Conservation (phyloP, 2,797 vertebrate species). For the Paguma larvata region DNA sequence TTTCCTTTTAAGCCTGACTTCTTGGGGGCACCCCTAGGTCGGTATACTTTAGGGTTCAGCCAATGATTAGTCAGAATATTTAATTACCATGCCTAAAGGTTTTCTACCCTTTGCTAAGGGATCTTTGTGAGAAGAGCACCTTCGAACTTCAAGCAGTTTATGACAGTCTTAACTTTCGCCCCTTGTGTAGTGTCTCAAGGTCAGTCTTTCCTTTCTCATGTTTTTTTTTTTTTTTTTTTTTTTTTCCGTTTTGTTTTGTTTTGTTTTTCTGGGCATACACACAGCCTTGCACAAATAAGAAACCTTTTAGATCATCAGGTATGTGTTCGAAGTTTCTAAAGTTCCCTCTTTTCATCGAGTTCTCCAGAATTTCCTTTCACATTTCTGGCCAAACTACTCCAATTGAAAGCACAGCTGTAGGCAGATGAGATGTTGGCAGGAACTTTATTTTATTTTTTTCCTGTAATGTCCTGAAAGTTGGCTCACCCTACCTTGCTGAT, state of each 20-base stretch:
- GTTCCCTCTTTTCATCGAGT: not conserved
- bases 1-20: not conserved
- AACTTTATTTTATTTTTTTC: slow-evolving; percentile 32
- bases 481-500: not conserved
- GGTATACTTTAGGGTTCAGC: not conserved
- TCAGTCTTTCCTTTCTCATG: not conserved
- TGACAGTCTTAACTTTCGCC: not conserved
- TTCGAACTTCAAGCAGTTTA: not conserved
- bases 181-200: not conserved
- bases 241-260: too few relatives aligned
- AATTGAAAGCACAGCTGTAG: not conserved
- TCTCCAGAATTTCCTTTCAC: not conserved
- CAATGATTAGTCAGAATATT: not conserved
- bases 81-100: not conserved
- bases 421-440: not conserved
- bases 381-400: not conserved
- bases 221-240: not conserved
- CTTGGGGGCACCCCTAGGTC: not conserved
- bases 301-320: not conserved
- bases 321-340: not conserved
- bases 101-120: not conserved
- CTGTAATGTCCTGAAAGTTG: not conserved
- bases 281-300: not conserved
- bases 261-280: not conserved
- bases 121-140: not conserved